phyloP scores from a whole-genome alignment of 2,888 invertebrate genomes.

The Brachylomia viminalis region DNA sequence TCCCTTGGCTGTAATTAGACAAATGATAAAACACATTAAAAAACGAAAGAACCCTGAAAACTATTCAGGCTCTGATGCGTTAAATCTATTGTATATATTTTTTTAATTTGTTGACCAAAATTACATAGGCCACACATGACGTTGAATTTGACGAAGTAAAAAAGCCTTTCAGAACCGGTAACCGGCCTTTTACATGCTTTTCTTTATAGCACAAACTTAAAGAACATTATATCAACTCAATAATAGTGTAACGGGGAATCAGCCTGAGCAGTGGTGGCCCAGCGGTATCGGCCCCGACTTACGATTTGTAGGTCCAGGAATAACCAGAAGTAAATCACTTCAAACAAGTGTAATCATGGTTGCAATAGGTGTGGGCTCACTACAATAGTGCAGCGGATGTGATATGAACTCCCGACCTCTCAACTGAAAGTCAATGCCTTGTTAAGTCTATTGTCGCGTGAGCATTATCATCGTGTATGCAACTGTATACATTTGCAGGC shows the following conservation, averaged over 20 bases:
- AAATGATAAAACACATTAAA: neutral
- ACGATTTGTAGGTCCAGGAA: too few relatives aligned
- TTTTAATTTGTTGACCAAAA: too few relatives aligned
- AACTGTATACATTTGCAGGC: neutral
- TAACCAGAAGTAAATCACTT: constrained; percentile 1
- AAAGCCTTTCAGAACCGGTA: neutral
- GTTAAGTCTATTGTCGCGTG: constrained; percentile 21
- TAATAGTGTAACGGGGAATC: too few relatives aligned
- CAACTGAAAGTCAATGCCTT: constrained; percentile 51
- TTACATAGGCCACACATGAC: neutral
- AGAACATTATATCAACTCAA: too few relatives aligned
- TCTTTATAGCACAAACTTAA: too few relatives aligned
- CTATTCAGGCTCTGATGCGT: neutral
- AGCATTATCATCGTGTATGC: neutral
- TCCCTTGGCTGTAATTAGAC: neutral
- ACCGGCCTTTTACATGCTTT: neutral
- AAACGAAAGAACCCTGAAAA: neutral
- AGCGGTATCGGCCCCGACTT: too few relatives aligned
- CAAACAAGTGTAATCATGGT: constrained; percentile 15
- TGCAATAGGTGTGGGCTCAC: constrained; percentile 14
- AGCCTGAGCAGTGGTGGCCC: too few relatives aligned
- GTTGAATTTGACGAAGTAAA: neutral
- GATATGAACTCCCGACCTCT: constrained; percentile 54
- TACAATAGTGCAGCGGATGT: constrained; percentile 40
- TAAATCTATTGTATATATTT: neutral